These are phyloP conservation scores for Parazoanthus swiftii DNA, from an alignment of 92 coral and sea anemone species.

Conservation along the genomic window DNA sequence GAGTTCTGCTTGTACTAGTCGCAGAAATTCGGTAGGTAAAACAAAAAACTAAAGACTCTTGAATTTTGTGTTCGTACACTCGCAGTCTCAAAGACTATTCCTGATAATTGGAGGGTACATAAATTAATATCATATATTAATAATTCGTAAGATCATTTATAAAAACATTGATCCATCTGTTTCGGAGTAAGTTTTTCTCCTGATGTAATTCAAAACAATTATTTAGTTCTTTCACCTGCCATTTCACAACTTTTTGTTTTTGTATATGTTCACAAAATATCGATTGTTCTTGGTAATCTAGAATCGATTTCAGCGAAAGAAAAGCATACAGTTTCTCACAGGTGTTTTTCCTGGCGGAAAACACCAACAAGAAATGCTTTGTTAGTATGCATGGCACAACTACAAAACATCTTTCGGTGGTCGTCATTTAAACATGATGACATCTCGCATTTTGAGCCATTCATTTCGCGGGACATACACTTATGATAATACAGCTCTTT, in stretches of 20 bases:
- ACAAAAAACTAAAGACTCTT: background rate
- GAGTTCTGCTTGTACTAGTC: background rate
- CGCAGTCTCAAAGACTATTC: background rate
- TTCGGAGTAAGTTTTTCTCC: background rate
- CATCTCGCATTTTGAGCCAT: conserved; percentile 22
- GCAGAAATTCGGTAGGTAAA: background rate
- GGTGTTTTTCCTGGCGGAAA: background rate
- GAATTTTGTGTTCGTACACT: background rate
- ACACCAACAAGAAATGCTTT: background rate
- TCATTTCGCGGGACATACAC: conserved; percentile 9
- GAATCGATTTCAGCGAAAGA: background rate
- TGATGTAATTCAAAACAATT: background rate
- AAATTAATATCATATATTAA: background rate
- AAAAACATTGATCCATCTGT: background rate
- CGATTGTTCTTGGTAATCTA: background rate
- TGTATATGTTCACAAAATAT: background rate
- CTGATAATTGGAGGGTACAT: background rate
- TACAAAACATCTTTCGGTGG: conserved; percentile 1
- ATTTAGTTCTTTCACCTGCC: background rate
- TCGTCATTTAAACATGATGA: conserved; percentile 35
- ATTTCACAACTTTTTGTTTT: background rate
- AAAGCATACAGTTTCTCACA: background rate
- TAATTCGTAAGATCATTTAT: background rate
- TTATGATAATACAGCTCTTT: conserved; percentile 3
- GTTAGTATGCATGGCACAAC: background rate